A percentile compares a stretch with the other conserved stretches of the same genome.
phyloP scores from a whole-genome alignment of 2,797 vertebrate genomes.

The Bryconaethiops microstoma region DNA sequence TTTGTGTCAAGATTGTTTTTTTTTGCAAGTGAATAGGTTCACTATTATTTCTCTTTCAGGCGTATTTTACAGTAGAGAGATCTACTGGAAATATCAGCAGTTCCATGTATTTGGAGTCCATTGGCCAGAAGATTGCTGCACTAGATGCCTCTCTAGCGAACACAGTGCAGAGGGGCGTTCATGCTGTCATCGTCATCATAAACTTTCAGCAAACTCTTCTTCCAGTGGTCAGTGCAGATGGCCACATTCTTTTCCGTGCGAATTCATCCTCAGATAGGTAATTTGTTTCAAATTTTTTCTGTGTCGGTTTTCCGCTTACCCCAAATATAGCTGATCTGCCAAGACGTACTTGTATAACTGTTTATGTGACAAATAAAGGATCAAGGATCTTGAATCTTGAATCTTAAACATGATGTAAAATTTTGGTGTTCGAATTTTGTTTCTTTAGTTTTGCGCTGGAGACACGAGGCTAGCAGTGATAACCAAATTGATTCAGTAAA shows the following conservation, averaged over 20 bases:
- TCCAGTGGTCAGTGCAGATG: slow-evolving; percentile 53
- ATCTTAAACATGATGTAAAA: too few species aligned
- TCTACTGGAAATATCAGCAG: slow-evolving; percentile 67
- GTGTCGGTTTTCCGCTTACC: too few species aligned
- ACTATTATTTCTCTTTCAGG: slow-evolving; percentile 63
- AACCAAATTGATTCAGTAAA: too few species aligned
- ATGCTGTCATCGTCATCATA: slow-evolving; percentile 62
- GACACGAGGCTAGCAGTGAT: too few species aligned
- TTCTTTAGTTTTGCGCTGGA: too few species aligned
- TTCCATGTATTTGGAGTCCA: slow-evolving; percentile 70
- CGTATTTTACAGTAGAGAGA: slow-evolving; percentile 64
- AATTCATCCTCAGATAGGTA: slow-evolving; percentile 80
- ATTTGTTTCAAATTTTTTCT: background rate
- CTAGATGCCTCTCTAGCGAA: slow-evolving; percentile 72
- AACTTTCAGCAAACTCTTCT: slow-evolving; percentile 76
- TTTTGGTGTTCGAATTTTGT: too few species aligned
- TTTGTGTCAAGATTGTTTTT: too few species aligned
- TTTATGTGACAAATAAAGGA: too few species aligned
- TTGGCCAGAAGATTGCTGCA: slow-evolving; percentile 68
- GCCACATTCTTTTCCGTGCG: slow-evolving; percentile 72
- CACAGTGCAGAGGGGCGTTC: slow-evolving; percentile 56
- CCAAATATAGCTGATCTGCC: too few species aligned
- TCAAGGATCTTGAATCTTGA: too few species aligned
- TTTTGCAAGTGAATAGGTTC: too few species aligned
- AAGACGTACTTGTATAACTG: too few species aligned